A percentile compares a stretch with the other conserved stretches of the same genome.
phyloP scores from a whole-genome alignment of 2,888 invertebrate genomes.

The Urechis unicinctus region DNA sequence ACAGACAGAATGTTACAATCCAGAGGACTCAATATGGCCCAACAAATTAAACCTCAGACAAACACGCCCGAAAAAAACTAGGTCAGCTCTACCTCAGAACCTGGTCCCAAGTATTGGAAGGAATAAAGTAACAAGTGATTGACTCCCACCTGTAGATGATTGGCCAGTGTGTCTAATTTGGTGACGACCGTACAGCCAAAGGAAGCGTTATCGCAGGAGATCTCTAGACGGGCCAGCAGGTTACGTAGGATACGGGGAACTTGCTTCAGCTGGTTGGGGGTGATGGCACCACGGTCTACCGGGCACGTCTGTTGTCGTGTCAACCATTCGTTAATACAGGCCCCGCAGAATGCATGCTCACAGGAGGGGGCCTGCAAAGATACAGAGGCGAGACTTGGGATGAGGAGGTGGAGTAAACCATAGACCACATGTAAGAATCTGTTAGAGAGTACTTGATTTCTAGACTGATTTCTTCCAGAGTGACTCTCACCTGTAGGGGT shows the following conservation, averaged over 20 bases:
- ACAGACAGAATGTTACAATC: too few relatives aligned
- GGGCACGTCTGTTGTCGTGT: conserved; percentile 90
- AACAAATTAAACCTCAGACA: too few relatives aligned
- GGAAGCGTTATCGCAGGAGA: conserved; percentile 82
- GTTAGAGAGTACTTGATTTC: not conserved
- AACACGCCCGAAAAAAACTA: too few relatives aligned
- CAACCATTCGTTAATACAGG: conserved; percentile 92
- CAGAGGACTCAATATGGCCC: too few relatives aligned
- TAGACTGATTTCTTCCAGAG: not conserved
- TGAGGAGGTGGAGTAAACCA: not conserved
- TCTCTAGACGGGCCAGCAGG: conserved; percentile 66
- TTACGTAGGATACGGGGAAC: conserved; percentile 91
- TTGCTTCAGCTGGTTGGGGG: conserved; percentile 76
- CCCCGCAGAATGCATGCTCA: conserved; percentile 90
- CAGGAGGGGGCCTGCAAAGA: conserved; percentile 79
- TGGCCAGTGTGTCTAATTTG: conserved; percentile 76
- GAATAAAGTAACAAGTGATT: not conserved
- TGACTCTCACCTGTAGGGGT: conserved; percentile 73
- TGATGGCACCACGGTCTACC: conserved; percentile 83
- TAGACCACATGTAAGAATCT: not conserved
- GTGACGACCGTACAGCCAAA: conserved; percentile 80
- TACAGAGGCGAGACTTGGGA: too few relatives aligned
- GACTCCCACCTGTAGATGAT: conserved; percentile 62
- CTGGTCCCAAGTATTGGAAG: not conserved
- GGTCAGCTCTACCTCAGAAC: too few relatives aligned